Evolutionary conservation across 2,888 invertebrate genomes (phyloP).

Genomic region (Phyllotreta striolata): DNA sequence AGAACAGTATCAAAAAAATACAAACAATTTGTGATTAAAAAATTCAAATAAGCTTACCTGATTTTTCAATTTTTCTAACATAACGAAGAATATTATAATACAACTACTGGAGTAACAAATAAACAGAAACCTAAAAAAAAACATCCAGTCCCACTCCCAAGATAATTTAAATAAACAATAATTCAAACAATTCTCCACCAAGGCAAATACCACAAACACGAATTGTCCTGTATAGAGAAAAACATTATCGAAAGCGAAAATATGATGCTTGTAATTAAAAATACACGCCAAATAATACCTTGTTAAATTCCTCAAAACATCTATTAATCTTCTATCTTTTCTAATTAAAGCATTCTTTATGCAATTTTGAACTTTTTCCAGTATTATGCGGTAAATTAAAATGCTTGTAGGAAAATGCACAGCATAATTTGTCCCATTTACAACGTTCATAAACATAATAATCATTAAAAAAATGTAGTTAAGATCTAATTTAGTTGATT

Average conservation of each 20-base stretch:
- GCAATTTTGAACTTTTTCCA: not conserved
- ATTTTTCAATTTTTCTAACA: too few species aligned
- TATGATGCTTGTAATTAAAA: conserved; percentile 27
- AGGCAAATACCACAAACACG: conserved; percentile 16
- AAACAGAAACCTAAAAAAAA: not conserved
- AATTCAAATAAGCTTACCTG: too few species aligned
- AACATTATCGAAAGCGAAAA: conserved; percentile 4
- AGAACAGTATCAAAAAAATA: too few species aligned
- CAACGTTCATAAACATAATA: not conserved
- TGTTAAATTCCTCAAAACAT: conserved; percentile 19
- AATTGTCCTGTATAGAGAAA: conserved; percentile 21
- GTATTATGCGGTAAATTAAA: not conserved
- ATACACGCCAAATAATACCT: conserved; percentile 23
- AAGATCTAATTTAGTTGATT: not conserved
- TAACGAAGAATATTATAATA: not conserved
- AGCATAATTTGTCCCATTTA: not conserved
- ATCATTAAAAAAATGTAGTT: conserved; percentile 1
- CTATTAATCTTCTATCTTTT: conserved; percentile 7
- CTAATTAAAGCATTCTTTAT: not conserved
- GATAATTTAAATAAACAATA: conserved; percentile 2
- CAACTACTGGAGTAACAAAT: not conserved
- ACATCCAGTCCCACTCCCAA: conserved; percentile 6
- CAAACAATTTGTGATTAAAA: too few species aligned
- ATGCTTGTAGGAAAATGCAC: not conserved
- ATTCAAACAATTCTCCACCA: conserved; percentile 20